Percentiles rank a stretch among this genome's conserved stretches.
Evolutionary conservation across 1,140 invertebrate species (phyloP).

Genomic region (Caenorhabditis remanei): DNA sequence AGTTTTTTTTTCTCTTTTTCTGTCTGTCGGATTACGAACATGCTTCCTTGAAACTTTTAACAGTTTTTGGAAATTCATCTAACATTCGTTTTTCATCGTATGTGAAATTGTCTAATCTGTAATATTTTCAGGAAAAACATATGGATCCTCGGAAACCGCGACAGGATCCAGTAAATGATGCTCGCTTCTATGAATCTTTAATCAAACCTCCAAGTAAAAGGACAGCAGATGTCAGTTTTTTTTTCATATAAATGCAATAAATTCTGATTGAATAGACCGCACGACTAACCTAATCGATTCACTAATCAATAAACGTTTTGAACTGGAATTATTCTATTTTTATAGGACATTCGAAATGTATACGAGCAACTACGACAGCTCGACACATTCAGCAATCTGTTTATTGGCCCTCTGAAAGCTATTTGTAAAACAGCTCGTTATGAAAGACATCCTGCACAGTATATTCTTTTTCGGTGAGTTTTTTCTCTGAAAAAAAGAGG

Average conservation of each 20-base stretch:
- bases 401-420: constrained; percentile 65
- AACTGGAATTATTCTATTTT: neutral
- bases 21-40: too few relatives aligned
- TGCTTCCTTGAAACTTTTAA: too few relatives aligned
- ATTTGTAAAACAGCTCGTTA: constrained; percentile 63
- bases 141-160: constrained; percentile 46
- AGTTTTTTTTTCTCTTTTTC: constrained; percentile 5
- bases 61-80: too few relatives aligned
- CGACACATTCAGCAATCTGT: constrained; percentile 65
- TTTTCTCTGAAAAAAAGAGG: neutral
- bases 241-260: neutral
- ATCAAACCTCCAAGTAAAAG: constrained; percentile 65
- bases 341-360: constrained; percentile 63
- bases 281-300: neutral
- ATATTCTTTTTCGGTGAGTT: constrained; percentile 66
- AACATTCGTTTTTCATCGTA: too few relatives aligned
- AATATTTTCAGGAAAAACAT: constrained; percentile 11
- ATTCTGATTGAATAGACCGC: neutral
- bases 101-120: neutral
- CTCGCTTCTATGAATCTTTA: constrained; percentile 66
- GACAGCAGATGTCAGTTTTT: constrained; percentile 61
- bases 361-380: constrained; percentile 66
- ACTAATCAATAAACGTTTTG: constrained; percentile 4
- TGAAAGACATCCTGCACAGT: constrained; percentile 65
- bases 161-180: constrained; percentile 68